Base-by-base conservation (phyloP, 2,797 vertebrate species). In the Falco peregrinus region DNA sequence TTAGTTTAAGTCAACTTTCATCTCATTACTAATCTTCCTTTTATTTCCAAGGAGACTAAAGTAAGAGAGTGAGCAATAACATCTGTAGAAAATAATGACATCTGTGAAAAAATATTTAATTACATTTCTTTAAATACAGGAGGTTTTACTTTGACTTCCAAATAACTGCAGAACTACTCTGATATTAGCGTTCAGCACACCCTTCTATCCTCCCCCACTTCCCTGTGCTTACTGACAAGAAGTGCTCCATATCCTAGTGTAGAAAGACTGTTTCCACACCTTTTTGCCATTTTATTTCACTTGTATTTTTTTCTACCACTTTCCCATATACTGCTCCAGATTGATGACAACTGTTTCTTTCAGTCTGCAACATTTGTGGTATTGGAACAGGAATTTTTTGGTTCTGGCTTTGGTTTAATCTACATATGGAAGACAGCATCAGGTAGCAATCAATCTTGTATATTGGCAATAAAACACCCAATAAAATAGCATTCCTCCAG, bases 41-140 rank as follows among this genome's bases (percentile, higher is more conserved):
- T 94, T 69, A 67, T 97, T 96, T 97, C 96, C 96, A 96, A 97
- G 85, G 75, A 67, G 64, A 86, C 84, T 92, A 97, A 97, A 95
- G 69, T 74, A 85, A 93, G 90, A 75, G 84, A 81, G 39, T 2
- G 29, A 79, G 56, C 56, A 53, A 71, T 57, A 48, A 92, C 68
- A 89, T 93, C 90, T 89, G 61, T n/a, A 60, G 78, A 76, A 90
- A 82, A 94, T 53, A 51, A 85, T 71, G 63, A 86, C 67, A 79
- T 93, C 88, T 90, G 39, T 63, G 64, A 63, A 93, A 93, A 85
- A 85, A 90, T 76, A 90, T 47, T 89, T 70, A 89, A 89, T 91
- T 87, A 59, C 19, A 13, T 67, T 68, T 94, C 80, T 75, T 92
- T 43, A 10, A 10, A 25, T 39, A 91, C 0, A 22, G 41, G 69